A percentile compares a stretch with the other conserved stretches of the same genome.
These are phyloP conservation scores for Aythya baeri DNA, from an alignment of 2,113 vertebrate species.

Conservation along the genomic window DNA sequence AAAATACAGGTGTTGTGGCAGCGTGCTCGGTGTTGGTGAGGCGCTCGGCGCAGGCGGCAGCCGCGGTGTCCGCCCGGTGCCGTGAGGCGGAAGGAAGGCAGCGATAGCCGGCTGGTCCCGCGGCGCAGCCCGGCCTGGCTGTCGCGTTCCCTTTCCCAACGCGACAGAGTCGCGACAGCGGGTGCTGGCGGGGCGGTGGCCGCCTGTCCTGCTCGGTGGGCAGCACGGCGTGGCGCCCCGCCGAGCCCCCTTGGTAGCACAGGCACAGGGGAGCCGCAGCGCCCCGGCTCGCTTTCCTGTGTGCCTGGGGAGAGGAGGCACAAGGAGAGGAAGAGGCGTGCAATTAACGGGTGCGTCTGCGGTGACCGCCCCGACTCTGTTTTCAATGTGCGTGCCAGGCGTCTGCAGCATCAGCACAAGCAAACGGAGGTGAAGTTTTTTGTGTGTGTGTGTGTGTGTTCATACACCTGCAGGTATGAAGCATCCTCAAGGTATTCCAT, in stretches of 20 bases:
- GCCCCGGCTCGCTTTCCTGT: background rate
- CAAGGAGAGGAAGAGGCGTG: rapidly evolving
- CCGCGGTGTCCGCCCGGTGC: too few species aligned
- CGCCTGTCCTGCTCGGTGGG: too few species aligned
- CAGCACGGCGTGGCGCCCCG: too few species aligned
- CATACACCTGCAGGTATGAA: rapidly evolving
- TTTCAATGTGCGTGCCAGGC: background rate
- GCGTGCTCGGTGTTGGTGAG: too few species aligned
- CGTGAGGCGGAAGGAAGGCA: too few species aligned
- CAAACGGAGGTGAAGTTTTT: background rate
- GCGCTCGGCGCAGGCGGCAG: too few species aligned
- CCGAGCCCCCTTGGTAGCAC: background rate
- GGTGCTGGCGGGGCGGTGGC: too few species aligned
- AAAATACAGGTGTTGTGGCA: too few species aligned
- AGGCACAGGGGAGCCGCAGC: rapidly evolving
- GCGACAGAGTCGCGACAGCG: too few species aligned
- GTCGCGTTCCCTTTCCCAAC: too few species aligned
- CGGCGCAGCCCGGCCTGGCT: too few species aligned
- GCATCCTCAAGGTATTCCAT: background rate
- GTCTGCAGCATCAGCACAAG: background rate
- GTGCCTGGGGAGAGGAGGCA: background rate
- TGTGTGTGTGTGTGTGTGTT: background rate
- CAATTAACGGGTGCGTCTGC: rapidly evolving
- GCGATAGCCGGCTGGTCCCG: too few species aligned
- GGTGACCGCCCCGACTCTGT: background rate